Evolutionary conservation across 2,113 vertebrate genomes (phyloP).

Genomic region (Psettodes erumei): DNA sequence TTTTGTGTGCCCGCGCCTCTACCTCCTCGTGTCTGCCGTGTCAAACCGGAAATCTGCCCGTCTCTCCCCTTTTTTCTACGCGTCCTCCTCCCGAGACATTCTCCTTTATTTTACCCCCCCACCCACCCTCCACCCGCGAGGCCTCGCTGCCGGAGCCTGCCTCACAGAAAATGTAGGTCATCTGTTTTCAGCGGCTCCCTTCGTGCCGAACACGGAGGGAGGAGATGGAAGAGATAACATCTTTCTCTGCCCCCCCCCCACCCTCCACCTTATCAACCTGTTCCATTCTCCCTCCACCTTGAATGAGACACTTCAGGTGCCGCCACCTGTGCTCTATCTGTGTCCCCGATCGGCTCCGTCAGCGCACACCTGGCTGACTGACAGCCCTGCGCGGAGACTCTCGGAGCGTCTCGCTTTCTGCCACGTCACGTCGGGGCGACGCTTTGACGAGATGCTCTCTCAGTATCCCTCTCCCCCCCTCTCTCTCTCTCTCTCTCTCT

Average conservation of each 20-base stretch:
- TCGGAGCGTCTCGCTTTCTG: slow-evolving; percentile 29
- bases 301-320: slow-evolving; percentile 65
- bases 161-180: slow-evolving; percentile 75
- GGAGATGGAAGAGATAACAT: slow-evolving; percentile 67
- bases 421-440: slow-evolving; percentile 14
- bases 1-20: slow-evolving; percentile 56
- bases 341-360: slow-evolving; percentile 33
- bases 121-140: slow-evolving; percentile 40
- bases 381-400: slow-evolving; percentile 37
- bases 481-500: too few species aligned
- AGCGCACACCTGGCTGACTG: slow-evolving; percentile 36
- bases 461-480: too few species aligned
- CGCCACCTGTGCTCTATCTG: slow-evolving; percentile 57
- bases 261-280: neutral
- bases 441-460: neutral
- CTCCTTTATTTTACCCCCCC: slow-evolving; percentile 18
- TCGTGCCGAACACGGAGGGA: slow-evolving; percentile 52
- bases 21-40: slow-evolving; percentile 56
- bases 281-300: slow-evolving; percentile 27
- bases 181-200: slow-evolving; percentile 68
- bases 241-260: slow-evolving; percentile 34
- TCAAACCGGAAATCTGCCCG: slow-evolving; percentile 60
- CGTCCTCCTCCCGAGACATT: slow-evolving; percentile 9
- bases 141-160: slow-evolving; percentile 58
- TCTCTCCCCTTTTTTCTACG: slow-evolving; percentile 21